These are phyloP conservation scores for Tursiops truncatus DNA, from an alignment of 2,113 vertebrate genomes.

Conservation along the genomic window DNA sequence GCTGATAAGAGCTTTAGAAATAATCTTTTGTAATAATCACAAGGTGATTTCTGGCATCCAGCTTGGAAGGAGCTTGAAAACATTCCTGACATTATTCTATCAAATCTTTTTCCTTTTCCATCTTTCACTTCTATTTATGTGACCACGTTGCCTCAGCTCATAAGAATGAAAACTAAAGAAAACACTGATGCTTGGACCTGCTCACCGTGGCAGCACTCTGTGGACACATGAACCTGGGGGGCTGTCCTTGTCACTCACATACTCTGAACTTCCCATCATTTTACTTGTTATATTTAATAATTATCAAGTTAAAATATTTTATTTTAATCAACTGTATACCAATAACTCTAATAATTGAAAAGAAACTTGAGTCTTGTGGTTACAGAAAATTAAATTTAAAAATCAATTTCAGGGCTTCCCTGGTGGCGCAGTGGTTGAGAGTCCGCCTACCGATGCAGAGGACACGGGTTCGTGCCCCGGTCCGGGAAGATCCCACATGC, in stretches of 20 bases:
- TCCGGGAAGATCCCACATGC: no score
- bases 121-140: not conserved
- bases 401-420: not conserved
- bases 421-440: no score
- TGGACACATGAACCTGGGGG: rapidly evolving
- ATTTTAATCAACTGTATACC: not conserved
- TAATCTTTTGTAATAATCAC: not conserved
- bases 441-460: no score
- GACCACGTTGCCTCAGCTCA: not conserved
- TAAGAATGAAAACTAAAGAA: not conserved
- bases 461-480: no score
- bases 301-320: not conserved
- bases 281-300: not conserved
- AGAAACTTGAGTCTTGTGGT: not conserved
- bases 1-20: not conserved
- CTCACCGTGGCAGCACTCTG: rapidly evolving
- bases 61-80: not conserved
- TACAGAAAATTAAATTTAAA: not conserved
- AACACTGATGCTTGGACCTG: rapidly evolving
- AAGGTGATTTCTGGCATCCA: not conserved
- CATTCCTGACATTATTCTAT: rapidly evolving
- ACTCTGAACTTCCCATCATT: not conserved
- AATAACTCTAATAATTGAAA: not conserved
- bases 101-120: no score
- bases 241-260: rapidly evolving